Percentiles rank a stretch among this genome's conserved stretches.
Evolutionary conservation across 2,113 vertebrate species (phyloP).

Genomic region (Eublepharis macularius): DNA sequence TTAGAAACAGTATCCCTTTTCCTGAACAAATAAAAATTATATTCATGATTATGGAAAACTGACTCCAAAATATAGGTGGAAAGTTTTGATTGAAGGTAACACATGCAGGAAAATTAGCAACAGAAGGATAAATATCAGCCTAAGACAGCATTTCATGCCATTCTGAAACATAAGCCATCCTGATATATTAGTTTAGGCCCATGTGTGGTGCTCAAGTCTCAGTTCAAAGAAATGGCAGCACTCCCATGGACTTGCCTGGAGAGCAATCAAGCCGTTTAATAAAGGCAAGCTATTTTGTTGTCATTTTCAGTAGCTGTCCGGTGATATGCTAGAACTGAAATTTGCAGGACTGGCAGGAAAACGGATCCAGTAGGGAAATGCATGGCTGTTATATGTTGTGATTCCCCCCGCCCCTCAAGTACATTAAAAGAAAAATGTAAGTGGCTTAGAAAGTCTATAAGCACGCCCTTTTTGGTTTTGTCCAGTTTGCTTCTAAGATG

Average conservation of each 20-base stretch:
- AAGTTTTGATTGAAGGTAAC: conserved; percentile 35
- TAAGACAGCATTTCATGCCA: neutral
- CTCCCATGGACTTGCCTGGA: neutral
- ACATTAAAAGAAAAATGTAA: neutral
- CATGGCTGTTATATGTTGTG: neutral
- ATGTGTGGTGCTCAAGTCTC: neutral
- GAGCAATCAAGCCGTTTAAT: neutral
- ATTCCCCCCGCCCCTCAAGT: neutral
- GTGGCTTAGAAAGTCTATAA: neutral
- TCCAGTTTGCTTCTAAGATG: neutral
- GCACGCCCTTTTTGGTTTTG: neutral
- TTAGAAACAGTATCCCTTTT: neutral
- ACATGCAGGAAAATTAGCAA: conserved; percentile 38
- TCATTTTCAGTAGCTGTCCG: neutral
- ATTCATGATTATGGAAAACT: conserved; percentile 12
- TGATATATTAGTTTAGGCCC: neutral
- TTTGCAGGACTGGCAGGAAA: neutral
- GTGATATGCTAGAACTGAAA: neutral
- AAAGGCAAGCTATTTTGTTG: neutral
- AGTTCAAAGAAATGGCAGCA: neutral
- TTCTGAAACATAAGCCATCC: conserved; percentile 6
- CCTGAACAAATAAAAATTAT: conserved; percentile 26
- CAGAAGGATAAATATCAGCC: neutral
- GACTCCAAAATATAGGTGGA: neutral
- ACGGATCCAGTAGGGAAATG: neutral